Conservation (phyloP, 2,113 vertebrate genomes). For the Galemys pyrenaicus region DNA sequence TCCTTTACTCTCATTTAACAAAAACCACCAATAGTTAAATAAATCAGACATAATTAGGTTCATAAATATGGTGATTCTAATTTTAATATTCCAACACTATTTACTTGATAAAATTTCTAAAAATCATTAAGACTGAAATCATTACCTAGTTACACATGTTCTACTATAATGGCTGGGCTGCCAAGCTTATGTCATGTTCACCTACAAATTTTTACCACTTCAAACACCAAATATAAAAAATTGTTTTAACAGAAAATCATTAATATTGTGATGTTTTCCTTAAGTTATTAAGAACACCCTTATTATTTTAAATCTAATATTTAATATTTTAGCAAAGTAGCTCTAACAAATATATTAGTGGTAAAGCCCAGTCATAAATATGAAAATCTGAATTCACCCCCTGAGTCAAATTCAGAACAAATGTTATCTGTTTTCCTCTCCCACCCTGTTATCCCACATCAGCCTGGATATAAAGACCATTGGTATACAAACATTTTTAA, state of each 20-base stretch:
- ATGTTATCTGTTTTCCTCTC: not conserved
- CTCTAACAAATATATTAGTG: not conserved
- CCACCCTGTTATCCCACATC: not conserved
- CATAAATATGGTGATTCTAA: not conserved
- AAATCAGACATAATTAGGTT: not conserved
- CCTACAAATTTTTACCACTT: not conserved
- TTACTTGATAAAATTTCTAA: conserved; percentile 37
- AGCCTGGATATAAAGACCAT: not conserved
- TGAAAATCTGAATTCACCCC: not conserved
- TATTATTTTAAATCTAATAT: conserved; percentile 10
- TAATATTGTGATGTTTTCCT: conserved; percentile 1
- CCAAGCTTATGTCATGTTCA: not conserved
- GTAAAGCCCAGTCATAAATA: conserved; percentile 7
- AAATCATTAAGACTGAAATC: conserved; percentile 17
- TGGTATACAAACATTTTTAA: not conserved
- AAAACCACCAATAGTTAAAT: not conserved
- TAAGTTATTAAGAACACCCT: not conserved
- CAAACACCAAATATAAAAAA: not conserved
- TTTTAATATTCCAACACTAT: not conserved
- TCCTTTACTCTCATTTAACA: conserved; percentile 27
- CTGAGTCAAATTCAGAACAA: not conserved
- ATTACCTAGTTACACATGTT: not conserved
- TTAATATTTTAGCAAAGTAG: not conserved
- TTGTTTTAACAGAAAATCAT: not conserved
- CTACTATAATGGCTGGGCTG: not conserved